These are phyloP conservation scores for Castor canadensis DNA, from an alignment of 2,113 vertebrate genomes.

Conservation along the genomic window DNA sequence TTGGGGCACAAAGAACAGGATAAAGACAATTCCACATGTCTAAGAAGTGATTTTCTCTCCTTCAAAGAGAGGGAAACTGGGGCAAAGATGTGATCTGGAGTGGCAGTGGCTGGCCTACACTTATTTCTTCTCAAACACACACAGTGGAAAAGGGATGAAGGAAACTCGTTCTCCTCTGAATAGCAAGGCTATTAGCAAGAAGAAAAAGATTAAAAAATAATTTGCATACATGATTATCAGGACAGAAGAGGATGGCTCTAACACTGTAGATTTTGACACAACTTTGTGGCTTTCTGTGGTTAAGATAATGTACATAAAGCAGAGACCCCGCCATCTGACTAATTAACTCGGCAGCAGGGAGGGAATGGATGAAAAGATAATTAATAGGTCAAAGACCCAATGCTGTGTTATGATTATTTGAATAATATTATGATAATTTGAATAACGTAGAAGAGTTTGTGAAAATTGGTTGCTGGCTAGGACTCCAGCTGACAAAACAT, in stretches of 20 bases:
- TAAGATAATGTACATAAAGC: slow-evolving; percentile 79
- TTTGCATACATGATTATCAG: slow-evolving; percentile 78
- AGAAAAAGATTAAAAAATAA: slow-evolving; percentile 70
- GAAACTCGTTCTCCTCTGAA: slow-evolving; percentile 53
- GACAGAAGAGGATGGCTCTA: slow-evolving; percentile 66
- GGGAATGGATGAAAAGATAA: slow-evolving; percentile 80
- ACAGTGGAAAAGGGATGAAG: slow-evolving; percentile 37
- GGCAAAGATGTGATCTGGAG: slow-evolving; percentile 34
- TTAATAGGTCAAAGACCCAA: slow-evolving; percentile 82
- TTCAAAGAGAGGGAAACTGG: slow-evolving; percentile 45
- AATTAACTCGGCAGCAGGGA: slow-evolving; percentile 81
- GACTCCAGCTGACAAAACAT: slow-evolving; percentile 82
- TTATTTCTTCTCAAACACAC: slow-evolving; percentile 31
- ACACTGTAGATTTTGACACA: slow-evolving; percentile 65
- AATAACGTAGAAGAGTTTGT: slow-evolving; percentile 77
- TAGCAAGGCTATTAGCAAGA: slow-evolving; percentile 67
- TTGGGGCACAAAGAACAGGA: slow-evolving; percentile 22
- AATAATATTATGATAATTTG: slow-evolving; percentile 83
- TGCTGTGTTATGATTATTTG: slow-evolving; percentile 83
- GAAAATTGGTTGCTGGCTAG: slow-evolving; percentile 78
- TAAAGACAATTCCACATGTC: slow-evolving; percentile 58
- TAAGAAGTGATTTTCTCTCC: slow-evolving; percentile 50
- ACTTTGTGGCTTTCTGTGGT: slow-evolving; percentile 70
- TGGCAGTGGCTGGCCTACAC: neutral
- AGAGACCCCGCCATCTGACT: slow-evolving; percentile 79